Conservation (phyloP, 2,888 invertebrate genomes). For the Drosophila atripex region DNA sequence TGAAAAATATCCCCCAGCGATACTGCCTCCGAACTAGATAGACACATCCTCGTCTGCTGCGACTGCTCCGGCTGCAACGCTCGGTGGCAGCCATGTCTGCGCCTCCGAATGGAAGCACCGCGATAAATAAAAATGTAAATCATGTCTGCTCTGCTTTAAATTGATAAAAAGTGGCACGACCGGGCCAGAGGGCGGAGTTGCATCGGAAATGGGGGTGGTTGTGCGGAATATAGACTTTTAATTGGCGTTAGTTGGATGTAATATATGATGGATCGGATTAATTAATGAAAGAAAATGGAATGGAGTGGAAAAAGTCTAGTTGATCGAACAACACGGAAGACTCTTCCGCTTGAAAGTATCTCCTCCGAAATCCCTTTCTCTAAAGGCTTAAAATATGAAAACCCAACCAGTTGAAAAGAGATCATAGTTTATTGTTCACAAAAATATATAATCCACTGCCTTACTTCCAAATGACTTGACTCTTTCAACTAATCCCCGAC, state of each 20-base stretch:
- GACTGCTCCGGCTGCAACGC: background rate
- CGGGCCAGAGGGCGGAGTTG: conserved; percentile 25
- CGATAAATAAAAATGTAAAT: conserved; percentile 47
- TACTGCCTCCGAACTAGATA: conserved; percentile 1
- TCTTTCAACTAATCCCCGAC: conserved; percentile 11
- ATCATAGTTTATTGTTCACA: background rate
- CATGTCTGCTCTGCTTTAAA: conserved; percentile 38
- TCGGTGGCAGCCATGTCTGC: conserved; percentile 40
- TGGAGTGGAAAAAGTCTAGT: background rate
- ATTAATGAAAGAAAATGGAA: conserved; percentile 26
- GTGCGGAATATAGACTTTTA: conserved; percentile 33
- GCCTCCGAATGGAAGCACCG: conserved; percentile 19
- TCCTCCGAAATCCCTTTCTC: background rate
- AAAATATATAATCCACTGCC: conserved; percentile 1
- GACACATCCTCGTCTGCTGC: conserved; percentile 4
- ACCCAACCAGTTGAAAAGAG: background rate
- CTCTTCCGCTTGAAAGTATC: background rate
- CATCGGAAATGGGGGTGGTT: conserved; percentile 28
- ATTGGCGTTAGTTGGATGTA: conserved; percentile 31
- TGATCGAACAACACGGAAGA: too few species aligned
- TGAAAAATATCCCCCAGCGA: conserved; percentile 62
- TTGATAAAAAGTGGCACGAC: conserved; percentile 35
- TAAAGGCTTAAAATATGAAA: background rate
- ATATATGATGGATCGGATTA: conserved; percentile 29
- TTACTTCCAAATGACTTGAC: conserved; percentile 26